Base-by-base conservation (phyloP, 2,888 invertebrate species). In the Cremastinae sp. region DNA sequence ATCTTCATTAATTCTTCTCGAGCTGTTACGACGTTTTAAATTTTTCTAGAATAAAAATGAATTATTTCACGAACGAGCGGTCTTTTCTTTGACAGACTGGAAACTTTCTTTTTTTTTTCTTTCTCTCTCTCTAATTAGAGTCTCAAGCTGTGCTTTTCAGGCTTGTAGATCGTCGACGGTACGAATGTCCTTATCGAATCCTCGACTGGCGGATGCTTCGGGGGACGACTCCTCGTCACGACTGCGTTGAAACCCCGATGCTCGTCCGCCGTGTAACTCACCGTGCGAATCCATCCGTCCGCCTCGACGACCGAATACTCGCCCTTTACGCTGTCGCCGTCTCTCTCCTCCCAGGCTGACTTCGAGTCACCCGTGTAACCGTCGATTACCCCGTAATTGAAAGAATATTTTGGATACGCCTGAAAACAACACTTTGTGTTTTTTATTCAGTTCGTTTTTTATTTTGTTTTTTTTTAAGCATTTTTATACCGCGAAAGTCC, bases 301-400 rank as follows among this genome's bases (percentile, higher is more conserved):
- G 86, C 86, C 36, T 87, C 87, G 1, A 87, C 84, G 0, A 87
- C 83, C 7, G 87, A 87, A 71, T 87, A 87, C 78, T 87, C 86
- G 41, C 87, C 87, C 51, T 83, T 85, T 0, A 87, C 87, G 2
- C 79, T 80, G 20, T 87, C 87, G 3, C 87, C 87, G 20, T 87
- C 84, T 3, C 87, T 80, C 61, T 87, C 86, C 58, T 87, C 87
- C 87, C 87, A 87, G 1, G 86, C 87, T 0, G 87, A 85, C 62
- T 87, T 87, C 0, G 86, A 83, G 28, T 87, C 87, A 0, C 87
- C 87, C 0, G 87, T 87, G 56, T 84, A 84, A 5, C 87, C 87
- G 22, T 87, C 87, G 5, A 84, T 76, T 0, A 87, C 87, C 0
- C 87, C 87, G 54, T 87, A 87, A 65, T 86, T 87, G 69, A 86